Conservation (phyloP, 2,888 invertebrate genomes). For the Caenorhabditis panamensis region DNA sequence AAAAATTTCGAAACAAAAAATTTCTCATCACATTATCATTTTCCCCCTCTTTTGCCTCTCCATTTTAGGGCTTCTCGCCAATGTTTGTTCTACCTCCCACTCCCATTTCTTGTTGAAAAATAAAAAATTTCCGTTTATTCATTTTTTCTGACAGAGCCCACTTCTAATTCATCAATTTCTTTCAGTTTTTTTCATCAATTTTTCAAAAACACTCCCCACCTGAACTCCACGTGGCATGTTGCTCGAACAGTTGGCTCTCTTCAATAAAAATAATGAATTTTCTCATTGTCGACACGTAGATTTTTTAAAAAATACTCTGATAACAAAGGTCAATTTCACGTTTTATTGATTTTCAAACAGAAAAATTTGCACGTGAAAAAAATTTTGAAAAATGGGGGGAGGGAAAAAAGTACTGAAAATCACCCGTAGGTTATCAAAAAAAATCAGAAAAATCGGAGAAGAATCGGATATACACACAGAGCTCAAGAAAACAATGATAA, state of each 20-base stretch:
- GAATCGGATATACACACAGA: slow-evolving; percentile 19
- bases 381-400: too few species aligned
- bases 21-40: too few species aligned
- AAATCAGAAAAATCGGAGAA: slow-evolving; percentile 8
- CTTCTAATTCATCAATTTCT: not conserved
- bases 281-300: too few species aligned
- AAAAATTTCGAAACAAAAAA: too few species aligned
- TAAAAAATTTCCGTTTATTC: not conserved
- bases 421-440: not conserved
- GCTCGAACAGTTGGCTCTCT: not conserved
- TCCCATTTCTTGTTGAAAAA: too few species aligned
- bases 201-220: slow-evolving; percentile 22
- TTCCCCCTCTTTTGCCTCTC: too few species aligned
- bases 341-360: too few species aligned
- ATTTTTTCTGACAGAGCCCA: not conserved
- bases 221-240: slow-evolving; percentile 57
- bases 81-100: too few species aligned
- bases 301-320: too few species aligned
- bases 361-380: not conserved
- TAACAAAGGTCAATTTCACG: not conserved
- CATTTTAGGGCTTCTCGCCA: too few species aligned
- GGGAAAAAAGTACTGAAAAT: too few species aligned
- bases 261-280: slow-evolving; percentile 18
- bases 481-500: slow-evolving; percentile 11
- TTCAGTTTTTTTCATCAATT: too few species aligned